These are phyloP conservation scores for Eurosta solidaginis DNA, from an alignment of 1,140 invertebrate genomes.

Conservation along the genomic window DNA sequence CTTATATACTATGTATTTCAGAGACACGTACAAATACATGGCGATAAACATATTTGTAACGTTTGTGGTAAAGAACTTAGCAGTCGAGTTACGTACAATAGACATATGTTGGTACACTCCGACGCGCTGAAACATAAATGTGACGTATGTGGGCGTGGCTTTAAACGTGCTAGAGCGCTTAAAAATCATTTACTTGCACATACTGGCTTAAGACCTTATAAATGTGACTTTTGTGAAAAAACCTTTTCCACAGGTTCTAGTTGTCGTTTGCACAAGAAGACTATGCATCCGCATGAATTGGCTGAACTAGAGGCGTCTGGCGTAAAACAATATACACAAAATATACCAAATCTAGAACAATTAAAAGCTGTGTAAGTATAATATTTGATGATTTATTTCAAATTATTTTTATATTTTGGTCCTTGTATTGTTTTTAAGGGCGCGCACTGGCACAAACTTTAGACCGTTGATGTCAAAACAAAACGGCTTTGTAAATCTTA, in stretches of 20 bases:
- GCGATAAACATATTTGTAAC: constrained; percentile 53
- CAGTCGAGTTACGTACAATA: constrained; percentile 52
- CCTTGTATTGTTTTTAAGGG: neutral
- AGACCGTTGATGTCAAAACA: constrained; percentile 51
- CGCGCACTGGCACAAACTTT: constrained; percentile 34
- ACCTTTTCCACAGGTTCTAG: constrained; percentile 63
- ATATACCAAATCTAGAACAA: constrained; percentile 54
- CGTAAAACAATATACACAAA: constrained; percentile 45
- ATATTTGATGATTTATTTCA: too few relatives aligned
- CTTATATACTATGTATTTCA: neutral
- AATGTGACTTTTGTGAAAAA: constrained; percentile 61
- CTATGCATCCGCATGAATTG: constrained; percentile 60
- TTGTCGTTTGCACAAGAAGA: constrained; percentile 62
- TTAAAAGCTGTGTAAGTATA: constrained; percentile 42
- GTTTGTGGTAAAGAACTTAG: constrained; percentile 55
- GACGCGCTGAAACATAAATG: constrained; percentile 52
- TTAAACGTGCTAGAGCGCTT: constrained; percentile 57
- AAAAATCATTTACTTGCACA: constrained; percentile 61
- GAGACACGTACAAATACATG: constrained; percentile 48
- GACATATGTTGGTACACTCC: constrained; percentile 56
- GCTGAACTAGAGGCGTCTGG: constrained; percentile 54
- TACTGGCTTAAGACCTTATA: constrained; percentile 60
- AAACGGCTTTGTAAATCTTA: constrained; percentile 42
- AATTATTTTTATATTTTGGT: neutral
- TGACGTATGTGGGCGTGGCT: constrained; percentile 53